Base-by-base conservation (phyloP, 2,888 invertebrate species). In the Lysandra coridon region DNA sequence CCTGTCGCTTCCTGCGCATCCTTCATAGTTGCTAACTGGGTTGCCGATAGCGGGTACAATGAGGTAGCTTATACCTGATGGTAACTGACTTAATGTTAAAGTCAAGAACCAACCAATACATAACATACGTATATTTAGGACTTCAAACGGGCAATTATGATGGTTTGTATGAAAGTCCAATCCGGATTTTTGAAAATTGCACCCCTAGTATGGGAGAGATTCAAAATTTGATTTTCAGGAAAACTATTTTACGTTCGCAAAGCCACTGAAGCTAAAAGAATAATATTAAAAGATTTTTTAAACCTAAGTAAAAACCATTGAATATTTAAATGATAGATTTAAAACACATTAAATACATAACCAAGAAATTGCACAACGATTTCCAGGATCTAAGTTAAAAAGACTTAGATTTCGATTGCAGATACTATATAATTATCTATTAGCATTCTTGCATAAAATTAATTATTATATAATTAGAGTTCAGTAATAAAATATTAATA, bases 1-100 rank as follows among this genome's bases (percentile, higher is more conserved):
- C 88, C 89, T 89, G 88, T 80, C 83, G 86, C 85, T 90, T 92
- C 92, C 92, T 89, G 90, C 83, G 85, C 86, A 86, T 83, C 82
- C 83, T 83, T 81, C 69, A 79, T 79, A 82, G 82, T 82, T 83
- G 80, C 79, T 79, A 87, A 88, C 86, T 88, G 81, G 87, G 87
- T 87, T 86, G 86, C 82, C 79, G 81, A 81, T 81, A 82, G 81
- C 82, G 80, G 81, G 4, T 14, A 69, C 69, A 69, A 69, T 69
- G 69, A 69, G 69, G 37, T 14, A 10, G 33, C 69, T 69, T 14
- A 33, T 33, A 69, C 69, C 69, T 33, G 69, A 33, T 69, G 37
- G 69, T 37, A 69, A 33, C 33, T 14, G 49, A 49, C 10, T 10
- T 49, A 2, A 49, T 49, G 49, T 49, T 10, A 49, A 44, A 44